phyloP scores from a whole-genome alignment of 2,888 invertebrate genomes.

The Idaea aversata region DNA sequence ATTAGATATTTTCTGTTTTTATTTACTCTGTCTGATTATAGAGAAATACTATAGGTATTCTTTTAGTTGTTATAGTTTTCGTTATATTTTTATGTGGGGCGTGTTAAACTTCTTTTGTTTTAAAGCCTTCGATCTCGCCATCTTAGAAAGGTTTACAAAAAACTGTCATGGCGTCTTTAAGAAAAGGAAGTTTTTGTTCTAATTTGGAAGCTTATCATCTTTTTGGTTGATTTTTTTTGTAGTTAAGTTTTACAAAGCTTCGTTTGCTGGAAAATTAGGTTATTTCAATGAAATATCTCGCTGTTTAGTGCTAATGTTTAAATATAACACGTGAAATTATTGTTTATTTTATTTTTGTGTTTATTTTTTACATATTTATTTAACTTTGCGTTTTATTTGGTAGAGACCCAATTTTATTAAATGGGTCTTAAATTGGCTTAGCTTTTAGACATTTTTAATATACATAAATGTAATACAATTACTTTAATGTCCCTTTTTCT shows the following conservation, averaged over 20 bases:
- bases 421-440: too few relatives aligned
- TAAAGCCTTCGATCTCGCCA: conserved; percentile 66
- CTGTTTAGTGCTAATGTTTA: not conserved
- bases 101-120: conserved; percentile 73
- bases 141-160: conserved; percentile 73
- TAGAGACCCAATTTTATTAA: too few relatives aligned
- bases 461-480: too few relatives aligned
- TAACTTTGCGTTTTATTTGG: too few relatives aligned
- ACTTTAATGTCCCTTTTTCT: too few relatives aligned
- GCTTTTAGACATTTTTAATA: too few relatives aligned
- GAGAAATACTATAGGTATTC: conserved; percentile 21
- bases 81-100: conserved; percentile 59
- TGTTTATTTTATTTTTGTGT: too few relatives aligned
- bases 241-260: not conserved
- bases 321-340: not conserved
- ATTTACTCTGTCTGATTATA: conserved; percentile 33
- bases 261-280: not conserved
- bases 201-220: conserved; percentile 32
- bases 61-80: conserved; percentile 23
- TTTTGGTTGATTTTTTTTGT: conserved; percentile 7
- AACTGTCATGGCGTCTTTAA: conserved; percentile 73
- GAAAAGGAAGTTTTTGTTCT: conserved; percentile 47
- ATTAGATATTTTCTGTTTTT: conserved; percentile 25
- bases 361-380: too few relatives aligned
- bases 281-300: not conserved